Percentiles rank a stretch among this genome's conserved stretches.
Evolutionary conservation across 2,113 vertebrate species (phyloP).

Genomic region (Otocyon megalotis): DNA sequence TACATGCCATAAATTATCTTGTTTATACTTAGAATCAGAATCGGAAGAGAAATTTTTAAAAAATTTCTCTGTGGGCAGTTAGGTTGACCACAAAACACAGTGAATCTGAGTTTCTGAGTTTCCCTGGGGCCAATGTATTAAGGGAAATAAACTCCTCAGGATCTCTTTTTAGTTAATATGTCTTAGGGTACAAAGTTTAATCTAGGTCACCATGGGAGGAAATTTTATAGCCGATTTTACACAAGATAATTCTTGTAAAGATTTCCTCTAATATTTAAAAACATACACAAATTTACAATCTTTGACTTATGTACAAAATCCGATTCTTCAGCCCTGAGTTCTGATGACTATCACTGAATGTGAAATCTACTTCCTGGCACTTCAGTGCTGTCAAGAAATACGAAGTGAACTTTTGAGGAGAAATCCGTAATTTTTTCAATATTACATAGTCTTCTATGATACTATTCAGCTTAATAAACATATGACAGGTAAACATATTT

Average conservation of each 20-base stretch:
- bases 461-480: background rate
- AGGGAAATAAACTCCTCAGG: background rate
- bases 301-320: background rate
- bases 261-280: background rate
- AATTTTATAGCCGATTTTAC: background rate
- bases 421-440: too few species aligned
- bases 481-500: background rate
- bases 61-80: background rate
- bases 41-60: background rate
- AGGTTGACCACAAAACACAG: constrained; percentile 21
- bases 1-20: background rate
- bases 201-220: background rate
- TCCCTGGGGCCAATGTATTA: background rate
- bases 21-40: background rate
- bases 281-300: background rate
- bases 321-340: background rate
- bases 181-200: background rate
- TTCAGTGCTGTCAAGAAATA: background rate
- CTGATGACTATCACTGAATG: background rate
- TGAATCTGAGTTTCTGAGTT: background rate
- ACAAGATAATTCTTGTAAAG: background rate
- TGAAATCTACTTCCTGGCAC: background rate
- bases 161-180: background rate
- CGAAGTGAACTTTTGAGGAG: background rate
- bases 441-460: background rate